Percentiles rank a stretch among this genome's conserved stretches.
phyloP scores from a whole-genome alignment of 1,140 invertebrate genomes.

The Drosophila erecta region DNA sequence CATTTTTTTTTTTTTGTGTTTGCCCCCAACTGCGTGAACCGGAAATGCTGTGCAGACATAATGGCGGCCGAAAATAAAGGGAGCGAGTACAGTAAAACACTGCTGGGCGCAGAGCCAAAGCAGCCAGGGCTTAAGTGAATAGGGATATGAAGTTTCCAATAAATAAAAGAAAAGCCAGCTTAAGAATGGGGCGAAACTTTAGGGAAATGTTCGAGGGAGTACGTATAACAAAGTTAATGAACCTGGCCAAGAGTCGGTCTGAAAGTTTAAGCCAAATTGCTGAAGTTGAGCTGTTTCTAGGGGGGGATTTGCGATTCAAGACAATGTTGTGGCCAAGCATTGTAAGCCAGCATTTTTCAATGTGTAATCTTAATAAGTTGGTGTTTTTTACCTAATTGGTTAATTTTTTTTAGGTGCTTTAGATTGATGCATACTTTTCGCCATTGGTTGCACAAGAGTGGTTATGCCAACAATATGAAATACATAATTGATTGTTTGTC shows the following conservation, averaged over 20 bases:
- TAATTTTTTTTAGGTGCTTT: too few relatives aligned
- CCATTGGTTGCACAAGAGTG: slow-evolving; percentile 26
- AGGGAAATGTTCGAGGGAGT: slow-evolving; percentile 2
- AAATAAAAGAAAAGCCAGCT: slow-evolving; percentile 49
- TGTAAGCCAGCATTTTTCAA: too few relatives aligned
- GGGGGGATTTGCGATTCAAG: background rate
- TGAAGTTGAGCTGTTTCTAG: slow-evolving; percentile 14
- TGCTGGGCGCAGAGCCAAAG: slow-evolving; percentile 28
- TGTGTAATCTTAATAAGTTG: too few relatives aligned
- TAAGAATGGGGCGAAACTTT: slow-evolving; percentile 10
- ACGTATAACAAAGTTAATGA: slow-evolving; percentile 50
- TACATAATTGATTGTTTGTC: slow-evolving; percentile 64
- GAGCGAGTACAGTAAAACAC: slow-evolving; percentile 1
- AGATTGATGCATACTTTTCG: background rate
- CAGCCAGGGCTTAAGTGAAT: slow-evolving; percentile 41
- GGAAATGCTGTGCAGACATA: slow-evolving; percentile 54
- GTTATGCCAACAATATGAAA: slow-evolving; percentile 58
- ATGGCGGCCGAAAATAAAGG: slow-evolving; percentile 51
- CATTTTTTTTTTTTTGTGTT: slow-evolving; percentile 26
- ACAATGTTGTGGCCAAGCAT: too few relatives aligned
- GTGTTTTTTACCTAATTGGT: too few relatives aligned
- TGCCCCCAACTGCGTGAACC: slow-evolving; percentile 46
- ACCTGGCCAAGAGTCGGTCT: slow-evolving; percentile 39
- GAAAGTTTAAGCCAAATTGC: slow-evolving; percentile 51
- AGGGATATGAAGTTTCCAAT: slow-evolving; percentile 50